Percentiles rank a stretch among this genome's conserved stretches.
These are phyloP conservation scores for Lota lota DNA, from an alignment of 2,113 vertebrate species.

Conservation along the genomic window DNA sequence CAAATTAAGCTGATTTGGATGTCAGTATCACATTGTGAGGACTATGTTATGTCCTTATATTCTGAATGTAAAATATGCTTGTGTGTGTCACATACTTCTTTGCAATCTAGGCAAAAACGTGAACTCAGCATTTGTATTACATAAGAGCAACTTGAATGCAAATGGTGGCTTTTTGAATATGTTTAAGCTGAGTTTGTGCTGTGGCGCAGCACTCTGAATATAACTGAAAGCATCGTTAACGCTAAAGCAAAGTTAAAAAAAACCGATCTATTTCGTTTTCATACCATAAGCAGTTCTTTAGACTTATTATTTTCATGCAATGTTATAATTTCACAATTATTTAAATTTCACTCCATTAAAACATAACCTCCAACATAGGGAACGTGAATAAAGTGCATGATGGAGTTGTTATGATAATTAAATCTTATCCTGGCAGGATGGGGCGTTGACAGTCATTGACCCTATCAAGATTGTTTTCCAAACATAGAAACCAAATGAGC, in stretches of 20 bases:
- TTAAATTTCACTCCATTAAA: slow-evolving; percentile 29
- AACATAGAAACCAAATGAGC: background rate
- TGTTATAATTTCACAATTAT: slow-evolving; percentile 27
- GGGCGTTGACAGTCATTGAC: background rate
- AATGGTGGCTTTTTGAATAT: no score
- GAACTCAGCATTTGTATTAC: no score
- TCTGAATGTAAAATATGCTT: no score
- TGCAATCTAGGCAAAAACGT: no score
- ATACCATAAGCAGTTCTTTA: slow-evolving; percentile 14
- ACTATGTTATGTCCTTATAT: no score
- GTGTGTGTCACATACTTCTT: no score
- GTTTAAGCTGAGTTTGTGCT: no score
- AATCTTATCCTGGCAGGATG: slow-evolving; percentile 23
- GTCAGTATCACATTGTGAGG: no score
- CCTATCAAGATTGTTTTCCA: background rate
- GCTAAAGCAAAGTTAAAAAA: background rate
- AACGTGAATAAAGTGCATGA: slow-evolving; percentile 35
- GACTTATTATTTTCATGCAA: no score
- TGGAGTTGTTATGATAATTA: slow-evolving; percentile 40
- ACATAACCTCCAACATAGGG: slow-evolving; percentile 40
- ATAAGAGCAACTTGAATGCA: no score
- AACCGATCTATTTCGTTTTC: slow-evolving; percentile 15
- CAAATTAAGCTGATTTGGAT: no score
- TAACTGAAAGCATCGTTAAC: no score
- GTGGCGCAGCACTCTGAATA: background rate